These are phyloP conservation scores for Solenopsis invicta DNA, from an alignment of 1,140 invertebrate species.

Conservation along the genomic window DNA sequence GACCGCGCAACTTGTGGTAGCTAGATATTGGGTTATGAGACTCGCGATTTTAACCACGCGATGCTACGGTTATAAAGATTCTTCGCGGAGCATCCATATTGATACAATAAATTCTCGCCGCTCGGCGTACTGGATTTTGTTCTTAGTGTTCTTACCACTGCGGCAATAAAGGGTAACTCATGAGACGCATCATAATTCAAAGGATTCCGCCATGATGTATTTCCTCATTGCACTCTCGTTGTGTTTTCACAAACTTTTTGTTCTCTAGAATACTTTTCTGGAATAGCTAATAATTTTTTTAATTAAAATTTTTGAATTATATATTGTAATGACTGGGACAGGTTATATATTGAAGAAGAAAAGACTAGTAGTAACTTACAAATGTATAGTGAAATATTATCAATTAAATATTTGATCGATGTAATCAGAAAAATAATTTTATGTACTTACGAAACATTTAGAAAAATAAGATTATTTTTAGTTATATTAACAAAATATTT, in stretches of 20 bases:
- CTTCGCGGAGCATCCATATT: conserved; percentile 53
- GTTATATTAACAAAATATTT: no score
- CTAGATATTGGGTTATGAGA: conserved; percentile 45
- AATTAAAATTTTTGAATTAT: conserved; percentile 14
- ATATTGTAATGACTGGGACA: not conserved
- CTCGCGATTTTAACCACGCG: conserved; percentile 41
- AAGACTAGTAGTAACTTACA: no score
- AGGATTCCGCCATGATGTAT: conserved; percentile 46
- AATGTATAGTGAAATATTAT: no score
- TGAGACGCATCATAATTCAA: conserved; percentile 49
- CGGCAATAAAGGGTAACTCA: conserved; percentile 68
- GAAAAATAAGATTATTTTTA: no score
- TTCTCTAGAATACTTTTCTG: not conserved
- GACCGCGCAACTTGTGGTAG: conserved; percentile 32
- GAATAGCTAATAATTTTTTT: not conserved
- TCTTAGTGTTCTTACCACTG: conserved; percentile 1
- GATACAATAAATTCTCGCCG: conserved; percentile 64
- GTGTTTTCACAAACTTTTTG: conserved; percentile 17
- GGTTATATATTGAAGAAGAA: no score
- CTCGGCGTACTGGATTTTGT: not conserved
- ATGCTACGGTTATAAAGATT: conserved; percentile 39
- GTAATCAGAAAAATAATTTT: no score
- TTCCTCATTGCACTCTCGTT: conserved; percentile 11
- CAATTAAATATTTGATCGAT: no score
- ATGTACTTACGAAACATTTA: no score